Evolutionary conservation across 2,113 vertebrate genomes (phyloP).

Genomic region (Talpa occidentalis): DNA sequence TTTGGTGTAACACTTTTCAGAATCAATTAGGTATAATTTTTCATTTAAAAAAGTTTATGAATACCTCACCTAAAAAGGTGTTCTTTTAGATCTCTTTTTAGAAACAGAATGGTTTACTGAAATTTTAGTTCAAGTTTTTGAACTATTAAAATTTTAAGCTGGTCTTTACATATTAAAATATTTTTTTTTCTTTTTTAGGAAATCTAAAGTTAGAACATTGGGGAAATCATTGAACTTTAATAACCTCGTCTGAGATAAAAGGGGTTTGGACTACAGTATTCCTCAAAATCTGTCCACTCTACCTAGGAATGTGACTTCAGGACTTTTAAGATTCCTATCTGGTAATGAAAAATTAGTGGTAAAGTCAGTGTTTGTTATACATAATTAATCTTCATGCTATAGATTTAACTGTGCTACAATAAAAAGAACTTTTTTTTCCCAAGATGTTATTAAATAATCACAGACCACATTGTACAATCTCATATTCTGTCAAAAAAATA

Average conservation of each 20-base stretch:
- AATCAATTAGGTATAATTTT: slow-evolving; percentile 72
- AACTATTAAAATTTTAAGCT: slow-evolving; percentile 58
- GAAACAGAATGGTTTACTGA: slow-evolving; percentile 19
- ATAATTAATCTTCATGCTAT: not conserved
- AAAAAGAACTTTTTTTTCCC: not conserved
- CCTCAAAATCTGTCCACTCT: not conserved
- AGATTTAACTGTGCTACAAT: not conserved
- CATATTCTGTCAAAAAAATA: not conserved
- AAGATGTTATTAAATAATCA: not conserved
- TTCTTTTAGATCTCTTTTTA: slow-evolving; percentile 74
- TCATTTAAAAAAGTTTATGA: slow-evolving; percentile 37
- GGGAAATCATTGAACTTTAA: not conserved
- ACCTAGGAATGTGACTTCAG: not conserved
- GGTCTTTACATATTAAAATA: not conserved
- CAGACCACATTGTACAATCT: not conserved
- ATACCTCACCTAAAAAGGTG: slow-evolving; percentile 31
- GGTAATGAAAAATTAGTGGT: not conserved
- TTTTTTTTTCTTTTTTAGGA: not conserved
- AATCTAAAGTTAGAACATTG: not conserved
- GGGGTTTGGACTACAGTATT: not conserved
- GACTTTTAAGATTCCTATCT: not conserved
- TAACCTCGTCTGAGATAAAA: not conserved
- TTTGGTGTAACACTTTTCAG: slow-evolving; percentile 70
- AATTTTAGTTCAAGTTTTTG: slow-evolving; percentile 59
- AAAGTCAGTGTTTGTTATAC: not conserved